Base-by-base conservation (phyloP, 2,797 vertebrate genomes). In the Karalla daura region DNA sequence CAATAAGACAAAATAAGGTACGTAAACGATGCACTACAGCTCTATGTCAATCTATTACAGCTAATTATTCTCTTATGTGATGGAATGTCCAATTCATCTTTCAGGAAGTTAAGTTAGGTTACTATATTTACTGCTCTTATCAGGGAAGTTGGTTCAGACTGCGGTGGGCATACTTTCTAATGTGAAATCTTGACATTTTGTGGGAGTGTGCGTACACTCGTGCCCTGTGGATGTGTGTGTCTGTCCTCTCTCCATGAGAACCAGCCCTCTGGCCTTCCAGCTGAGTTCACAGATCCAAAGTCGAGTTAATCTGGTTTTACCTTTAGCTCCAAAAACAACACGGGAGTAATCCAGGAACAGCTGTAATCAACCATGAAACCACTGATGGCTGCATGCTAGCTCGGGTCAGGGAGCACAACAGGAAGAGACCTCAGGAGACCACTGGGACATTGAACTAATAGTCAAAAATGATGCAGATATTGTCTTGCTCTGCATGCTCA, bases 221-320 rank as follows among this genome's bases (percentile, higher is more conserved):
- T 65, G 47, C 51, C 55, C 45, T 5, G 47, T 74, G 58, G 18
- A 27, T 72, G 49, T 75, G 74, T 84, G 67, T 80, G 74, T 80
- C 28, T 10, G 40, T 64, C 65, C 67, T 82, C 77, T 84, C 78
- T 88, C 56, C 74, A 82, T 90, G 86, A 90, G 86, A 92, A 90
- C 80, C 73, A 69, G 64, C 75, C 78, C 65, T 83, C 77, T 74
- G 81, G 75, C 76, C 87, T 94, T 93, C 91, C 89, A 87, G 74
- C 86, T 92, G 91, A 93, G 78, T 93, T 93, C 86, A 91, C 91
- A 89, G 81, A 92, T 88, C 88, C 78, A 80, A 86, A 90, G 90
- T 89, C 67, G 70, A 86, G 80, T 79, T 92, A 91, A 93, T 93
- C 91, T 91, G 84, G 74, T 89, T 88, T 91, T 91, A 91, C 86